Evolutionary conservation across 1,140 invertebrate genomes (phyloP), one percentile per base, ranked within the genome.

Genomic region (Caenorhabditis brenneri): DNA sequence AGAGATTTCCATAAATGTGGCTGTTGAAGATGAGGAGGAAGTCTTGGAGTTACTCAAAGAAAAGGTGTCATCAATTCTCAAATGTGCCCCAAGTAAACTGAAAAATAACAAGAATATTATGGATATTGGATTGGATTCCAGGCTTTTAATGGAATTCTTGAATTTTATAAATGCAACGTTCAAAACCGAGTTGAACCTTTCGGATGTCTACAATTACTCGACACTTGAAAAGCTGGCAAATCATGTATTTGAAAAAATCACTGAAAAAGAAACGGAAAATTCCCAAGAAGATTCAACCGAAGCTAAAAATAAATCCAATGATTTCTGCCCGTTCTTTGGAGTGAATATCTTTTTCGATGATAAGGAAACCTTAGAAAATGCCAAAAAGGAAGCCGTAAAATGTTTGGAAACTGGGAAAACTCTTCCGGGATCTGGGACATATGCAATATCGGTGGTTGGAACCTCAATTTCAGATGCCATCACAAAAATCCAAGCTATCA

Each of bases 51-150:
- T 46, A 0, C 16, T 83, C 3, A 51, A 31, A 16, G 33, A 36
- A n/a, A 83, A 49, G 12, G 51, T 49, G 2, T 36, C 19, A 5
- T 15, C 12, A 0, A 42, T 79, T 16, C 2, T 79, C n/a, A 83
- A 79, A 53, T 58, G 51, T 53, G 22, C 36, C 24, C 80, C 51
- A 42, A 60, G 15, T 29, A 79, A 78, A 24, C 3, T 83, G 42
- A 83, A 79, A 22, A 79, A 12, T 4, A 83, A 79, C 33, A 83
- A 83, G 49, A 83, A 65, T 39, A 74, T 79, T 2, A 78, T 79
- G 82, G 65, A 83, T 46, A 46, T 82, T 10, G 81, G 81, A 31
- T 33, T 82, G 22, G 60, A 58, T 12, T 82, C 81, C 15, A 36
- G 42, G 31, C 36, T 60, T 22, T 19, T 82, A 0, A 19, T 60